A percentile compares a stretch with the other conserved stretches of the same genome.
Evolutionary conservation across 2,797 vertebrate genomes (phyloP).

Genomic region (Scyliorhinus canicula): DNA sequence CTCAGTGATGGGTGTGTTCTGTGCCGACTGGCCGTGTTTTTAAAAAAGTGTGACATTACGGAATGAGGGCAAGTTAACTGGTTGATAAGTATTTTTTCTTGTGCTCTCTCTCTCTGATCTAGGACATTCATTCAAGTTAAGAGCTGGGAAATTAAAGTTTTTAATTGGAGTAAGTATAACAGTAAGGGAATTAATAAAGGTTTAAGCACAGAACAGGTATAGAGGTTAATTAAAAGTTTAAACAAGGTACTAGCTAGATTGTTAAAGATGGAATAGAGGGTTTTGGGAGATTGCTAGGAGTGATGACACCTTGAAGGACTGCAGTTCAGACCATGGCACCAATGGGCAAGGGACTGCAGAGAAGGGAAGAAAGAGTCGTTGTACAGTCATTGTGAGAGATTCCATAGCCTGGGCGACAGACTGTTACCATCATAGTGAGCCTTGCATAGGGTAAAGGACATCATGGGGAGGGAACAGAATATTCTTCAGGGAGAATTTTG

Average conservation of each 20-base stretch:
- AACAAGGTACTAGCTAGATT: not conserved
- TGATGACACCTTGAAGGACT: not conserved
- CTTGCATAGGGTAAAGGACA: not conserved
- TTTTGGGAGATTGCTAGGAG: not conserved
- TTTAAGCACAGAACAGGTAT: too few species aligned
- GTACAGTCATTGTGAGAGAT: not conserved
- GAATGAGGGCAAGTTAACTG: not conserved
- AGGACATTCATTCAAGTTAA: too few species aligned
- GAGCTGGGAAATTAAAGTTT: not conserved
- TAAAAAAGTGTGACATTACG: not conserved
- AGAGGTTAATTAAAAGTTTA: not conserved
- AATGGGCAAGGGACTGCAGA: not conserved
- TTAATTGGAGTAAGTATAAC: not conserved
- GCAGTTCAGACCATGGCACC: not conserved
- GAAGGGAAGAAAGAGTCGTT: not conserved
- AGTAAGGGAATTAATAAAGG: not conserved
- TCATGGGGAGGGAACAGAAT: not conserved
- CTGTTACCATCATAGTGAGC: too few species aligned
- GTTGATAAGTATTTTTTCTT: too few species aligned
- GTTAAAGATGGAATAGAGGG: not conserved
- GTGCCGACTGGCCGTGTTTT: not conserved
- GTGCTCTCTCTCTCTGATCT: not conserved
- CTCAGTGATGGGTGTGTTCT: not conserved
- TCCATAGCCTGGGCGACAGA: not conserved
- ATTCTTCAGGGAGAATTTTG: not conserved